phyloP scores from a whole-genome alignment of 2,888 invertebrate species.

The Lithophane leautieri region DNA sequence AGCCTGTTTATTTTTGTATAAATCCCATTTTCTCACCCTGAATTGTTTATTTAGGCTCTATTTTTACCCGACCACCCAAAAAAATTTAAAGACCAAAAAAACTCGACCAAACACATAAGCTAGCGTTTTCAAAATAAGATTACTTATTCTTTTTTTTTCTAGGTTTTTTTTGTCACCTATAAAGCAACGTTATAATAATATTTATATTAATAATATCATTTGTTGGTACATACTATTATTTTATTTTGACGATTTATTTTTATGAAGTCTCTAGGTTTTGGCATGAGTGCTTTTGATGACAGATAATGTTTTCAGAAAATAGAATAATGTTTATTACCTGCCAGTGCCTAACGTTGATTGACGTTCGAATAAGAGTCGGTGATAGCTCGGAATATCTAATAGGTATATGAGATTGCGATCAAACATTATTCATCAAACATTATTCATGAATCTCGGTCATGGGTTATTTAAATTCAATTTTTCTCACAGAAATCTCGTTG shows the following conservation, averaged over 20 bases:
- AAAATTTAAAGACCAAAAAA: background rate
- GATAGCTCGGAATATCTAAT: slow-evolving; percentile 33
- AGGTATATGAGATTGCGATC: slow-evolving; percentile 26
- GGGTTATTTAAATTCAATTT: slow-evolving; percentile 20
- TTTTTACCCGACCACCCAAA: background rate
- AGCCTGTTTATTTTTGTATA: background rate
- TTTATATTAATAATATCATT: background rate
- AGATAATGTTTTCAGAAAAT: background rate
- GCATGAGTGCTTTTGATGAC: background rate
- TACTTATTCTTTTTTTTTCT: background rate
- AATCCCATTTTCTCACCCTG: background rate
- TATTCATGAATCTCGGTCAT: slow-evolving; percentile 24
- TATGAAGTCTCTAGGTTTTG: background rate
- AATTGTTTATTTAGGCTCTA: background rate
- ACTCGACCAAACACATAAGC: no score
- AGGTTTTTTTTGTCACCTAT: background rate
- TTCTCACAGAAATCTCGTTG: background rate
- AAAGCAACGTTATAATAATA: background rate
- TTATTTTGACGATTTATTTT: background rate
- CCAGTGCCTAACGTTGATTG: slow-evolving; percentile 37
- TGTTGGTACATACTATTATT: background rate
- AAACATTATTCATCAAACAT: slow-evolving; percentile 30
- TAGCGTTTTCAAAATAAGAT: no score
- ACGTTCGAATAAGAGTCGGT: slow-evolving; percentile 32
- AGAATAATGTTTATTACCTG: slow-evolving; percentile 14